Base-by-base conservation (phyloP, 1,140 invertebrate species). In the Sycobia sp. region DNA sequence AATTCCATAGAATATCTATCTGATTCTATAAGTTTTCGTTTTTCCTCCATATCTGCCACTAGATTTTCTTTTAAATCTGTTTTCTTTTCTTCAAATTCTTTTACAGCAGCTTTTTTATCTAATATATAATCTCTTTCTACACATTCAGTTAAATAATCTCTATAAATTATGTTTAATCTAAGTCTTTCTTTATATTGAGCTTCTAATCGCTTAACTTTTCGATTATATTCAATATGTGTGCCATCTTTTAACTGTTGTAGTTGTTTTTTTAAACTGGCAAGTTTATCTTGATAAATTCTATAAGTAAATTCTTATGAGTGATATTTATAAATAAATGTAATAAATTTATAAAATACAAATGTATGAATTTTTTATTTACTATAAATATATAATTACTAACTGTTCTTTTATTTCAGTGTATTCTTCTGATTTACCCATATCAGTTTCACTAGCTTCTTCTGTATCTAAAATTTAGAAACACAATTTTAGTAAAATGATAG, bases 71-170 rank as follows among this genome's bases (percentile, higher is more conserved):
- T 89, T 11, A 98, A 80, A 75, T 97, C 95, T 67, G 92, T 86
- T 76, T 96, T 96, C 75, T 97, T 97, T 69, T 98, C 95, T 78
- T 98, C 94, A 85, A 95, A 96, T 71, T 98, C 95, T 79, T 93
- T 91, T 0, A 86, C 88, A 3, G 94, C 91, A 25, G 90, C 88
- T 78, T 91, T 91, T 76, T 94, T 94, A 75, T 98, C 96, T 32
- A 88, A 86, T 64, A 91, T 83, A 74, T 92, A 97, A 70, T 97
- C 95, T 63, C 87, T 85, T 73, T 97, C 94, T 4, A 95, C 90
- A 71, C 90, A 89, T 68, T 96, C 92, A 8, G 89, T 86, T 81
- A 94, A 86, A 71, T 94, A 91, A 46, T 94, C 91, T 68, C 87
- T 86, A 80, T 93, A 90, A 67, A 96, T 89, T 68, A 88, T 88